These are phyloP conservation scores for Aradophagus sp. DNA, from an alignment of 1,140 invertebrate species.

Conservation along the genomic window DNA sequence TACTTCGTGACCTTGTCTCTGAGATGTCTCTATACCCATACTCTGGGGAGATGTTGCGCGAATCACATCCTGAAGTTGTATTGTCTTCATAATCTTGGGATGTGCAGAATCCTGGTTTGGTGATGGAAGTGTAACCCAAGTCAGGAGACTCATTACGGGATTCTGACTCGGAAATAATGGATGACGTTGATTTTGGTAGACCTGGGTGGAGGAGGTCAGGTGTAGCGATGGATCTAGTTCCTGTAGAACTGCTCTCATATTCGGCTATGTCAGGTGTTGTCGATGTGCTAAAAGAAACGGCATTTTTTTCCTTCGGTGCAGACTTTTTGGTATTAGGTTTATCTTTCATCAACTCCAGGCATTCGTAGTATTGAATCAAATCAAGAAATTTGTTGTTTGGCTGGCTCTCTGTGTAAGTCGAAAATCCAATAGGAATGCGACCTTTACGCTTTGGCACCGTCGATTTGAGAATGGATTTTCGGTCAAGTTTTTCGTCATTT, in stretches of 20 bases:
- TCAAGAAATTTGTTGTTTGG: conserved; percentile 20
- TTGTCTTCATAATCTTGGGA: conserved; percentile 6
- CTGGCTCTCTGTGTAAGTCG: neutral
- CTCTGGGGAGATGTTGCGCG: conserved; percentile 24
- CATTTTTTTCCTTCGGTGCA: conserved; percentile 1
- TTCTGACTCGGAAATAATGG: conserved; percentile 12
- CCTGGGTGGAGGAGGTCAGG: conserved; percentile 11
- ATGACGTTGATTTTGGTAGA: conserved; percentile 22
- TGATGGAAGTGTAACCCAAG: conserved; percentile 24
- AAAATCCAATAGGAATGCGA: conserved; percentile 1
- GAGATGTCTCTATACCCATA: conserved; percentile 6
- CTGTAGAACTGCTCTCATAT: conserved; percentile 12
- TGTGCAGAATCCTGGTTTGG: conserved; percentile 2
- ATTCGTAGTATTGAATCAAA: conserved; percentile 24
- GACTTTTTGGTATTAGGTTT: neutral
- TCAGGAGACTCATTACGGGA: conserved; percentile 24
- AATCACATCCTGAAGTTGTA: conserved; percentile 1
- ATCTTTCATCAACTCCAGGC: conserved; percentile 7
- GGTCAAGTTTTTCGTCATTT: neutral
- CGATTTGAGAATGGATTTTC: conserved; percentile 10
- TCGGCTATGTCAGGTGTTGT: conserved; percentile 16
- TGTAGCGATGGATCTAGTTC: conserved; percentile 4
- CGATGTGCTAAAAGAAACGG: conserved; percentile 6
- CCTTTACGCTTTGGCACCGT: conserved; percentile 11
- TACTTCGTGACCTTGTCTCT: neutral